phyloP scores from a whole-genome alignment of 2,888 invertebrate genomes.

The Perizoma flavofasciatum region DNA sequence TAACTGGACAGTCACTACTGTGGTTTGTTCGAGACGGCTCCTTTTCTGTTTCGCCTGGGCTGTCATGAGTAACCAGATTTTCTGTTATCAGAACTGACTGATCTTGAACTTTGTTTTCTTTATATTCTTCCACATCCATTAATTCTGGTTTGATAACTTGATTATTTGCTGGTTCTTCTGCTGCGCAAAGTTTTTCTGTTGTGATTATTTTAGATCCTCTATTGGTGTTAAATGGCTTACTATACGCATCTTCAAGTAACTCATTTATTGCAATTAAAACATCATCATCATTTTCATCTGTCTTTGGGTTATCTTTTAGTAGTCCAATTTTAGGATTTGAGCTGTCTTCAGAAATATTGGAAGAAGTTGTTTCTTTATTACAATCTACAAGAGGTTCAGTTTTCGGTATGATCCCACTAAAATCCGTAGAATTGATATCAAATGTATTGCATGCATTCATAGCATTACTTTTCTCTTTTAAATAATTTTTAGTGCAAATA shows the following conservation, averaged over 20 bases:
- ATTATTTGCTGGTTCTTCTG: neutral
- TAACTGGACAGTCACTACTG: neutral
- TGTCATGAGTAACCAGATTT: neutral
- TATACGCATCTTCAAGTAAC: constrained; percentile 4
- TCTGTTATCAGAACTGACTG: constrained; percentile 1
- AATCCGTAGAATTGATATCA: neutral
- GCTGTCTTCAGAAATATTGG: neutral
- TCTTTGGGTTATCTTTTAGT: constrained; percentile 2
- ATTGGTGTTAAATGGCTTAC: neutral
- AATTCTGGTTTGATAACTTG: constrained; percentile 17
- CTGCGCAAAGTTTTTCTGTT: neutral
- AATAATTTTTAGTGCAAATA: neutral
- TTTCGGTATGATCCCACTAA: constrained; percentile 1
- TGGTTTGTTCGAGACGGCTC: no score
- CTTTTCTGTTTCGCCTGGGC: no score
- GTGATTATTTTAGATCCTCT: neutral
- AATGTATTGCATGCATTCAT: neutral
- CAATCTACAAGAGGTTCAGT: neutral
- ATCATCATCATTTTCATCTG: constrained; percentile 9
- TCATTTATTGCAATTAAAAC: constrained; percentile 18
- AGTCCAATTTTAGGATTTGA: neutral
- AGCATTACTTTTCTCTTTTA: constrained; percentile 8
- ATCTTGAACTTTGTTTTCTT: neutral
- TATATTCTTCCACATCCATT: constrained; percentile 18
- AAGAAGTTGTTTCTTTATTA: neutral